Conservation (phyloP, 2,797 vertebrate genomes). For the Loriculus beryllinus region DNA sequence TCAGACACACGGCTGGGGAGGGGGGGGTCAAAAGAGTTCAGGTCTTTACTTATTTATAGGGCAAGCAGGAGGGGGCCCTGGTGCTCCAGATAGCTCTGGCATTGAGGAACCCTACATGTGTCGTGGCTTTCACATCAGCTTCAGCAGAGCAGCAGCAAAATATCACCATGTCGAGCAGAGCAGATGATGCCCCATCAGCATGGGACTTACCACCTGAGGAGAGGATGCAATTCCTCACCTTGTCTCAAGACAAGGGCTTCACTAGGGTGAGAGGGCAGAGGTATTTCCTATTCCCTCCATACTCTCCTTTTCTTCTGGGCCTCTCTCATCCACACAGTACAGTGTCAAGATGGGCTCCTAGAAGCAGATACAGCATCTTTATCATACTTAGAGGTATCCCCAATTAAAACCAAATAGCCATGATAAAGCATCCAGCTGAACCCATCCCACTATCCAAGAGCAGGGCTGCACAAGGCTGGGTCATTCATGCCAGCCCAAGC, state of each 20-base stretch:
- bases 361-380: neutral
- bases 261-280: neutral
- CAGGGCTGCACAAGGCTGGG: neutral
- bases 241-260: neutral
- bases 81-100: neutral
- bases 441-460: rapidly evolving
- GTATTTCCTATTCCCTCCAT: neutral
- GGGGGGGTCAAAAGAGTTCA: neutral
- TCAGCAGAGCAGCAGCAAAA: neutral
- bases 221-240: rapidly evolving
- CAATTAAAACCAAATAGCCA: neutral
- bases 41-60: neutral
- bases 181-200: neutral
- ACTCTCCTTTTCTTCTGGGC: neutral
- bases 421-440: neutral
- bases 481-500: rapidly evolving
- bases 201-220: neutral
- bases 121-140: neutral
- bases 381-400: neutral
- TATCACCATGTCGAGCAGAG: rapidly evolving
- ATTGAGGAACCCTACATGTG: neutral
- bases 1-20: neutral
- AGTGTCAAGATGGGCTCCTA: neutral
- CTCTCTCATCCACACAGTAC: neutral
- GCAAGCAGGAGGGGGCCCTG: neutral